A percentile compares a stretch with the other conserved stretches of the same genome.
phyloP scores from a whole-genome alignment of 2,888 invertebrate genomes.

The Frankliniella intonsa region DNA sequence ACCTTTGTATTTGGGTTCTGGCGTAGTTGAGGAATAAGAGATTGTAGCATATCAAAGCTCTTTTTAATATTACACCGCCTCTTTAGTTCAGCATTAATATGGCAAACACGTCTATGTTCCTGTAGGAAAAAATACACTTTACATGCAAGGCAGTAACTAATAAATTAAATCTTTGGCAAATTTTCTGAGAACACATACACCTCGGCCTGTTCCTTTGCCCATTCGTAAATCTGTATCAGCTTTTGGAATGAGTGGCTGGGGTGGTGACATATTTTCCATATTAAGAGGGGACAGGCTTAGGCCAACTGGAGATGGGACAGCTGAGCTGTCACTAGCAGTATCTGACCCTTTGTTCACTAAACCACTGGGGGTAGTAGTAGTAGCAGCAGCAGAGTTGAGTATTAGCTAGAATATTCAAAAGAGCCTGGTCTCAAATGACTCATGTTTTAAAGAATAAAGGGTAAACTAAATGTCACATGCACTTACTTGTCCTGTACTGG shows the following conservation, averaged over 20 bases:
- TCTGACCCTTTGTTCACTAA: slow-evolving; percentile 39
- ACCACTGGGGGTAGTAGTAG: background rate
- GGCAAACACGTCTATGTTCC: slow-evolving; percentile 77
- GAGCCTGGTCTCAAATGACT: too few relatives aligned
- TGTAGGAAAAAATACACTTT: slow-evolving; percentile 37
- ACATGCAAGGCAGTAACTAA: too few relatives aligned
- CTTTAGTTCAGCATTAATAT: slow-evolving; percentile 94
- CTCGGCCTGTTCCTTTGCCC: background rate
- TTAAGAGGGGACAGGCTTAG: slow-evolving; percentile 34
- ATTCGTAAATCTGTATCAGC: background rate
- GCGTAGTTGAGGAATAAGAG: slow-evolving; percentile 84
- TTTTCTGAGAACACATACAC: background rate
- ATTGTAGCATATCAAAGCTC: slow-evolving; percentile 90
- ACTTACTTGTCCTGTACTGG: slow-evolving; percentile 34
- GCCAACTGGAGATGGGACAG: slow-evolving; percentile 33
- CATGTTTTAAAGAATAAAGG: background rate
- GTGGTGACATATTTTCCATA: slow-evolving; percentile 31
- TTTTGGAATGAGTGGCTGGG: slow-evolving; percentile 21
- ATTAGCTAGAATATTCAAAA: background rate
- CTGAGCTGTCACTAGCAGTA: slow-evolving; percentile 41
- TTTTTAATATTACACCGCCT: slow-evolving; percentile 92
- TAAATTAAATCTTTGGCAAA: background rate
- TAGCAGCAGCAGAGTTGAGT: slow-evolving; percentile 4
- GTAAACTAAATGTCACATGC: background rate
- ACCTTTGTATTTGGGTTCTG: slow-evolving; percentile 87